phyloP scores from a whole-genome alignment of 2,888 invertebrate species.

The Amphipyra berbera region DNA sequence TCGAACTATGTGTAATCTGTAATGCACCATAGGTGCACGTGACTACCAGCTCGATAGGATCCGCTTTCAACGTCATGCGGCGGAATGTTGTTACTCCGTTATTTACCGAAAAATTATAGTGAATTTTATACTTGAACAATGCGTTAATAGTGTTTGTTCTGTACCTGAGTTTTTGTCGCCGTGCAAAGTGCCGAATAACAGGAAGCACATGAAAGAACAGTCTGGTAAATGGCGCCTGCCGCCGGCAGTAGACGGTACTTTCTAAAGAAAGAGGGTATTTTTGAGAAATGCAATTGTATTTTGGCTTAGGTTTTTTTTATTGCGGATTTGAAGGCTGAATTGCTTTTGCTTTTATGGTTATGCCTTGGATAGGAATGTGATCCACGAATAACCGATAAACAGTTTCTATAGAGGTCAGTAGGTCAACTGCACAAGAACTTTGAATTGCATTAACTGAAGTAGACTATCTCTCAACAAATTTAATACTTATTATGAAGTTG shows the following conservation, averaged over 20 bases:
- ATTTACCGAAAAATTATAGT: slow-evolving; percentile 65
- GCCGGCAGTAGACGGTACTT: slow-evolving; percentile 37
- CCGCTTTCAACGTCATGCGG: background rate
- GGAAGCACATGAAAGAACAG: slow-evolving; percentile 69
- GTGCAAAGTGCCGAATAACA: slow-evolving; percentile 59
- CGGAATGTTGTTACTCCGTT: slow-evolving; percentile 56
- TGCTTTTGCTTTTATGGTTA: slow-evolving; percentile 11
- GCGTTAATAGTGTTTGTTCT: slow-evolving; percentile 64
- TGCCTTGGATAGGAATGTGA: background rate
- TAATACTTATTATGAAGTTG: slow-evolving; percentile 25
- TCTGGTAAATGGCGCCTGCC: slow-evolving; percentile 65
- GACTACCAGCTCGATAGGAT: background rate
- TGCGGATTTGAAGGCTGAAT: slow-evolving; percentile 1
- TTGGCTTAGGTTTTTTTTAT: slow-evolving; percentile 43
- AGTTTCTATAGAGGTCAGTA: background rate
- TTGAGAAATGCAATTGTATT: slow-evolving; percentile 59
- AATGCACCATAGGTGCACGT: background rate
- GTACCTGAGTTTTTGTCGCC: slow-evolving; percentile 70
- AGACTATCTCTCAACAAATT: background rate
- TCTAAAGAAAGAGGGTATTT: slow-evolving; percentile 57
- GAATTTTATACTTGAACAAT: slow-evolving; percentile 60
- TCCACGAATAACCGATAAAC: background rate
- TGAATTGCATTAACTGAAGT: slow-evolving; percentile 1
- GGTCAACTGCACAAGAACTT: background rate
- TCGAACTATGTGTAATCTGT: slow-evolving; percentile 9